Evolutionary conservation across 2,797 vertebrate genomes (phyloP).

Genomic region (Pelochelys cantorii): DNA sequence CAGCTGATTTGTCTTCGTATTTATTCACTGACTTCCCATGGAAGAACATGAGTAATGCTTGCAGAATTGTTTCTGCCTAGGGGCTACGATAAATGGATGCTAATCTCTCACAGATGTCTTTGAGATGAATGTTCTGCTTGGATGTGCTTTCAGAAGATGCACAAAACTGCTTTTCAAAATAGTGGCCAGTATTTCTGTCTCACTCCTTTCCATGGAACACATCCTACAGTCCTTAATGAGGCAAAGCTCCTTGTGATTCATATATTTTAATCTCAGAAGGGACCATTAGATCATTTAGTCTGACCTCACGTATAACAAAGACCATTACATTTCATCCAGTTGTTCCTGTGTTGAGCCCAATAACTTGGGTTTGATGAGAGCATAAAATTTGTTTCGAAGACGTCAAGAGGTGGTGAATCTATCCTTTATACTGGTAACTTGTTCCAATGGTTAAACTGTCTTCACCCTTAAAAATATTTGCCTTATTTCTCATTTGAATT

Average conservation of each 20-base stretch:
- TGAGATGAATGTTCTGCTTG: background rate
- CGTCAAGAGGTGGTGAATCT: background rate
- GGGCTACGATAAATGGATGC: background rate
- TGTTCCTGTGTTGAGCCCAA: background rate
- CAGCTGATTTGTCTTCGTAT: background rate
- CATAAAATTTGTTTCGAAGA: background rate
- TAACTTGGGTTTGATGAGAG: background rate
- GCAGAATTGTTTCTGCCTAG: background rate
- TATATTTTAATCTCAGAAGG: background rate
- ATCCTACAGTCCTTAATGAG: background rate
- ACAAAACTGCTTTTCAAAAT: background rate
- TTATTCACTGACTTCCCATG: background rate
- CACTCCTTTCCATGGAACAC: background rate
- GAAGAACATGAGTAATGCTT: background rate
- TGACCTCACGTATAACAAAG: background rate
- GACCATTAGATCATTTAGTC: background rate
- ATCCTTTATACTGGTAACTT: background rate
- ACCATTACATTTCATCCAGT: background rate
- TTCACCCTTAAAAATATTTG: too few relatives aligned
- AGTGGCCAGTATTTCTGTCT: background rate
- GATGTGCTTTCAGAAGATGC: background rate
- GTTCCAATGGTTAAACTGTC: too few relatives aligned
- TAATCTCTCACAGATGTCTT: background rate
- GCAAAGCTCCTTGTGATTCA: background rate
- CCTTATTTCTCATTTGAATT: too few relatives aligned